Evolutionary conservation across 2,113 vertebrate genomes (phyloP), one percentile per base, ranked within the genome.

Genomic region (Coturnix japonica): DNA sequence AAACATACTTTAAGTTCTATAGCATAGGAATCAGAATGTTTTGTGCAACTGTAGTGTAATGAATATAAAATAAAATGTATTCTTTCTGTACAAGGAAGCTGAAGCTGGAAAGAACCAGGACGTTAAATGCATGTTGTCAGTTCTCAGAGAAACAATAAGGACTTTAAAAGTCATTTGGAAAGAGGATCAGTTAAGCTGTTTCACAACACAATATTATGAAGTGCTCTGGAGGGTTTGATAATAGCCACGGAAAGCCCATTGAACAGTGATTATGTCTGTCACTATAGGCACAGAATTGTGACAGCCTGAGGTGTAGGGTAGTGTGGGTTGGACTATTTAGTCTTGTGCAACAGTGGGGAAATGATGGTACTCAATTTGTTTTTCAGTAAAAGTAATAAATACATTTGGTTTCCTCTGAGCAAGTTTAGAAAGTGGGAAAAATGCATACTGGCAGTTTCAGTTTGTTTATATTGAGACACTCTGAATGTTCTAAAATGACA

Each of bases 371-470:
- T 91, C 11, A 80, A 44, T 83, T 89, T 69, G n/a, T 87, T 86
- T 81, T 76, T 63, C 33, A 79, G 53, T 74, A 53, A 81, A 90
- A 60, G 64, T 63, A 95, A 90, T 10, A 87, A 85, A 46, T 39
- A 59, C 0, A 2, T 71, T 78, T 30, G 57, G 6, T 49, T 81
- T 20, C 51, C 81, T 43, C 8, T 15, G 53, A 90, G 35, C 39
- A 84, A 69, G 6, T 61, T 43, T 75, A 73, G 26, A 76, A 91
- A 73, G 21, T 61, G 31, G 18, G 21, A 17, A 67, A 92, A 95
- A 91, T 84, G 0, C 3, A 75, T 83, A 67, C 51, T 77, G 43
- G 6, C 25, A 92, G 65, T 6, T 81, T 47, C 26, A 4, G 16
- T 89, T 67, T 47, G 8, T 59, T 71, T 95, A 41, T 44, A 59